Evolutionary conservation across 2,888 invertebrate genomes (phyloP), one percentile per base, ranked within the genome.

Genomic region (Pachliopta kotzebuea): DNA sequence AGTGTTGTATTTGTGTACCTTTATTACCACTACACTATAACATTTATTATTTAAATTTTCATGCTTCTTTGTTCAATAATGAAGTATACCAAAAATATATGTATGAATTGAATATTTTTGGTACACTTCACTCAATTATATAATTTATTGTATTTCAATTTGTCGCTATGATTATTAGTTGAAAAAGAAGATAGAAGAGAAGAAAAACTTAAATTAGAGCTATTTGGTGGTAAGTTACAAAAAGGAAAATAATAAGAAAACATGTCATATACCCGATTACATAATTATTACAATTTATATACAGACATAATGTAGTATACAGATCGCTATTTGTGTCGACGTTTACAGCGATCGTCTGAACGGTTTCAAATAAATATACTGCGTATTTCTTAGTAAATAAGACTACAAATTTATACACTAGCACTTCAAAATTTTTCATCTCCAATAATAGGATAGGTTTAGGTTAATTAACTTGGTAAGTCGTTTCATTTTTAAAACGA

Each of bases 401-500:
- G 4, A 26, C 6, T 6, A 26, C 14, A 11, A 14, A 14, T 14
- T 37, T 14, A 14, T 37, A 37, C 37, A 37, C 37, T 45, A 45
- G 4, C 42, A 52, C 17, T 52, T 42, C 60, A 60, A 65, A 65
- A 53, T 56, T 60, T 60, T 50, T 53, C 53, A 37, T 24, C 18
- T 4, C 45, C 57, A 56, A 61, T 53, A 54, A 58, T 37, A 20
- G 61, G n/a, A 7, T 45, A 45, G 18, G 8, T 45, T 37, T 17
- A 37, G 14, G 37, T 53, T 62, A 62, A 65, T 62, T 62, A 62
- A 55, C 58, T 21, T 50, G 7, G n/a, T 66, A 53, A 55, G 31
- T 31, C 52, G 56, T 66, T 68, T 58, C 66, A 65, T 63, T 67
- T 62, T 61, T 42, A 65, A 53, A 63, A 59, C 50, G 37, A 68